Conservation (phyloP, 2,888 invertebrate genomes). For the Monopis laevigella region DNA sequence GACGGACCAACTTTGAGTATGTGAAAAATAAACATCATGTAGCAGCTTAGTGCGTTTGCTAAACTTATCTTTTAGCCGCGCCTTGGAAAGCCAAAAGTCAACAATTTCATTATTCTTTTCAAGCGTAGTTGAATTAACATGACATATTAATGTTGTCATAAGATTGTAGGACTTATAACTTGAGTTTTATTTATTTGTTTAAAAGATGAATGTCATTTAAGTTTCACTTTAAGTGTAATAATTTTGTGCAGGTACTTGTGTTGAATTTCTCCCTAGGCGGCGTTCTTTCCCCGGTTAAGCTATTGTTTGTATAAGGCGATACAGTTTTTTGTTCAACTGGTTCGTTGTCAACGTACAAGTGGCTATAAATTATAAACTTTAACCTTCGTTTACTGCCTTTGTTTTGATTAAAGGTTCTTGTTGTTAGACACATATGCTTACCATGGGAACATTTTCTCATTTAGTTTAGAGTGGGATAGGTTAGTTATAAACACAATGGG, state of each 20-base stretch:
- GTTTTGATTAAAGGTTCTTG: conserved; percentile 47
- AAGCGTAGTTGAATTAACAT: conserved; percentile 38
- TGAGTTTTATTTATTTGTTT: conserved; percentile 7
- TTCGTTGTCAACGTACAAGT: conserved; percentile 49
- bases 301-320: conserved; percentile 46
- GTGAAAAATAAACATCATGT: conserved; percentile 51
- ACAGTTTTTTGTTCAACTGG: conserved; percentile 37
- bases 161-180: conserved; percentile 7
- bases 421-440: conserved; percentile 41
- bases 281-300: conserved; percentile 25
- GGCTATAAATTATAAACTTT: conserved; percentile 58
- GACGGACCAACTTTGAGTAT: conserved; percentile 43
- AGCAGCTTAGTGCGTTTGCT: conserved; percentile 50
- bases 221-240: conserved; percentile 1
- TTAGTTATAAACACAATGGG: conserved; percentile 21
- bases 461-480: conserved; percentile 22
- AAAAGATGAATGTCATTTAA: no score
- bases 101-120: conserved; percentile 42
- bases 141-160: conserved; percentile 16
- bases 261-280: background rate
- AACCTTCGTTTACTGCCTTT: conserved; percentile 50
- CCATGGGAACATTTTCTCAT: conserved; percentile 47
- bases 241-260: no score
- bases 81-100: conserved; percentile 52
- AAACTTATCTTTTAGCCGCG: conserved; percentile 49